phyloP scores from a whole-genome alignment of 2,797 vertebrate genomes.

The Gallinago nigripennis region DNA sequence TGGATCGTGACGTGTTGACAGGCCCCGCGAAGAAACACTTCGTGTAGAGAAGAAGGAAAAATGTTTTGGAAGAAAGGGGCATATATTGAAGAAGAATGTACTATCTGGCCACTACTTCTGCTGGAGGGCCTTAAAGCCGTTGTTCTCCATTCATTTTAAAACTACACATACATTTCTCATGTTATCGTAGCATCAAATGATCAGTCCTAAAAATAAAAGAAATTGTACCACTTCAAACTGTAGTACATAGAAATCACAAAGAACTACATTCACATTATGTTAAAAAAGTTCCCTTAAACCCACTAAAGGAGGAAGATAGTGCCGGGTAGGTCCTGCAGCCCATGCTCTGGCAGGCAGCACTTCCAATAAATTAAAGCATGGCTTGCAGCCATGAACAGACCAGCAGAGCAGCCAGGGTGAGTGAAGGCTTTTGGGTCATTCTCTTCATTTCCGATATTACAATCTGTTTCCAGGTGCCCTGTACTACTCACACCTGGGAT shows the following conservation, averaged over 20 bases:
- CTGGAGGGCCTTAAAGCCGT: not conserved
- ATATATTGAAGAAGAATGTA: not conserved
- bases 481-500: not conserved
- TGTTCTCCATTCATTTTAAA: slow-evolving; percentile 15
- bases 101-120: not conserved
- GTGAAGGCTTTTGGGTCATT: not conserved
- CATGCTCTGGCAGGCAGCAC: not conserved
- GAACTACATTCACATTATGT: slow-evolving; percentile 42
- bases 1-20: not conserved
- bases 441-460: not conserved
- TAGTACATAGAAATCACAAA: slow-evolving; percentile 38
- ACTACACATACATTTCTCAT: slow-evolving; percentile 19
- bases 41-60: not conserved
- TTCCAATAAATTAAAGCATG: not conserved
- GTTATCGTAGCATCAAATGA: slow-evolving; percentile 40
- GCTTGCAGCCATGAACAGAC: not conserved
- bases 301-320: slow-evolving; percentile 6
- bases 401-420: not conserved
- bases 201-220: slow-evolving; percentile 27
- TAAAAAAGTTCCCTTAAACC: slow-evolving; percentile 36
- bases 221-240: slow-evolving; percentile 13
- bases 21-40: not conserved
- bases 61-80: not conserved
- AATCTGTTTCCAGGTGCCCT: not conserved
- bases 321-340: not conserved